These are phyloP conservation scores for Andrena trimmerana DNA, from an alignment of 2,888 invertebrate species.

Conservation along the genomic window DNA sequence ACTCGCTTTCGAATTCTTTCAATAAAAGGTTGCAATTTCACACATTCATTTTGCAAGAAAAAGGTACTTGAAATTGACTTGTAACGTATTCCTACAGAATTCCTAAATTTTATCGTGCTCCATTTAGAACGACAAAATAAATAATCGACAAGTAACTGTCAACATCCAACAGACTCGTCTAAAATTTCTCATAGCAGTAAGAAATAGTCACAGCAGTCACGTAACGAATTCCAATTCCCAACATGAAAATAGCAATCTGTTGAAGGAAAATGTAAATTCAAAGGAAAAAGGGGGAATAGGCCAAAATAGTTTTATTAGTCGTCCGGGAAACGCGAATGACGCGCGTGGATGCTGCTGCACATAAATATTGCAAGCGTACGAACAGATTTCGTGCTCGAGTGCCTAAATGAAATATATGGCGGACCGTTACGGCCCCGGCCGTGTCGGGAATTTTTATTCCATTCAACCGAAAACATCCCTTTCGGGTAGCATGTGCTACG, in stretches of 20 bases:
- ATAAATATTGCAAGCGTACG: constrained; percentile 55
- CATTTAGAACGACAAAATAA: too few relatives aligned
- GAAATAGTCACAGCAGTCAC: too few relatives aligned
- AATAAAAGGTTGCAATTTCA: not conserved
- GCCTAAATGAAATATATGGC: constrained; percentile 46
- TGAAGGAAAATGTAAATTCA: not conserved
- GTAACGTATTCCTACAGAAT: too few relatives aligned
- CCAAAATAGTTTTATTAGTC: constrained; percentile 10
- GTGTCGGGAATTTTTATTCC: constrained; percentile 53
- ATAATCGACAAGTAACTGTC: too few relatives aligned
- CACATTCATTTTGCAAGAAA: too few relatives aligned
- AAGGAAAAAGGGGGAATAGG: not conserved
- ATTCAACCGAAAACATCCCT: constrained; percentile 36
- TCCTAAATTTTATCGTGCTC: too few relatives aligned
- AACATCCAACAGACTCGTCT: too few relatives aligned
- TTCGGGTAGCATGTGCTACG: not conserved
- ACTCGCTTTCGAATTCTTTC: not conserved
- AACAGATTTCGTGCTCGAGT: constrained; percentile 60
- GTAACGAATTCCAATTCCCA: not conserved
- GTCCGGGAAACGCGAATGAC: constrained; percentile 20
- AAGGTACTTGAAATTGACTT: too few relatives aligned
- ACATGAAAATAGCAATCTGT: not conserved
- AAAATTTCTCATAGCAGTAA: too few relatives aligned
- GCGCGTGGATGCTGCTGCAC: constrained; percentile 25
- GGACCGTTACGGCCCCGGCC: constrained; percentile 19